These are phyloP conservation scores for Adrianichthys oophorus DNA, from an alignment of 2,797 vertebrate species.

Conservation along the genomic window DNA sequence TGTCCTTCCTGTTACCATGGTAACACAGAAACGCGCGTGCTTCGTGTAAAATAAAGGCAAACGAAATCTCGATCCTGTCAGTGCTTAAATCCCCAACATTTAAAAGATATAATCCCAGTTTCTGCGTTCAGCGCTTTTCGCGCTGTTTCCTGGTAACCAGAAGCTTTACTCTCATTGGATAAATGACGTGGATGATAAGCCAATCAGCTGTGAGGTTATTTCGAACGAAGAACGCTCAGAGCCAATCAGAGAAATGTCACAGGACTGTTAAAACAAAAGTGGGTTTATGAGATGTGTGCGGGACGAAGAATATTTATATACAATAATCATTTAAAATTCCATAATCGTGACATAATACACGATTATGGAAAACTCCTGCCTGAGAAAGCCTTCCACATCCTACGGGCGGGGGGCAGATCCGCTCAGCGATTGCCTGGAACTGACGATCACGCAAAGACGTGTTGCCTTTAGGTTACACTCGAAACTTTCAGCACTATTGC, in stretches of 20 bases:
- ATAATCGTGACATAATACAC: too few relatives aligned
- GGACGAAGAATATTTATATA: too few relatives aligned
- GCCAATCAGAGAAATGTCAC: not conserved
- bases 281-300: too few relatives aligned
- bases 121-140: conserved; percentile 19
- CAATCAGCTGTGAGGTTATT: conserved; percentile 55
- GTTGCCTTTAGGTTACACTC: conserved; percentile 38
- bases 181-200: accelerated
- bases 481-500: conserved; percentile 9
- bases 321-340: too few relatives aligned
- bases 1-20: too few relatives aligned
- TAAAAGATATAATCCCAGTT: not conserved
- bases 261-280: conserved; percentile 39
- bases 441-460: not conserved
- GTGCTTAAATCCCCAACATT: not conserved
- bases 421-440: not conserved
- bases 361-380: too few relatives aligned
- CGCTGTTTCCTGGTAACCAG: conserved; percentile 64
- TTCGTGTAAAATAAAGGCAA: too few relatives aligned
- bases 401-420: conserved; percentile 52
- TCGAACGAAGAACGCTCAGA: not conserved
- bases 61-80: too few relatives aligned
- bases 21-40: too few relatives aligned
- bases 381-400: too few relatives aligned
- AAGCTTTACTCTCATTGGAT: conserved; percentile 46